These are phyloP conservation scores for Apodemus speciosus DNA, from an alignment of 2,113 vertebrate species.

Conservation along the genomic window DNA sequence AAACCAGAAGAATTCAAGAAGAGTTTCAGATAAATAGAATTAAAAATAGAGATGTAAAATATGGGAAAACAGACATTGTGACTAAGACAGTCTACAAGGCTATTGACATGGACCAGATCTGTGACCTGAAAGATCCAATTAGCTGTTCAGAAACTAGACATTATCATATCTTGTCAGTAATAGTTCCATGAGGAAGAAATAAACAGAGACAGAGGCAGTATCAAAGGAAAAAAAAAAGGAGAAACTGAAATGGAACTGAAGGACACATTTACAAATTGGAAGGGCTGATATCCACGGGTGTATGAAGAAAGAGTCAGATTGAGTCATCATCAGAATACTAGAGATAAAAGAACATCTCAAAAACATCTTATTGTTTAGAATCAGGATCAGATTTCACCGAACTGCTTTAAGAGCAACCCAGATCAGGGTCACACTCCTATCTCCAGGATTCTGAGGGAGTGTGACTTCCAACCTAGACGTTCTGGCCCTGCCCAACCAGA, in stretches of 20 bases:
- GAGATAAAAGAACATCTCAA: not conserved
- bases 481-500: not conserved
- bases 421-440: not conserved
- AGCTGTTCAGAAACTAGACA: not conserved
- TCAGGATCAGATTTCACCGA: not conserved
- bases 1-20: not conserved
- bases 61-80: not conserved
- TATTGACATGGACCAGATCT: not conserved
- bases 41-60: constrained; percentile 24
- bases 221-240: not conserved
- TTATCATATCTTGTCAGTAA: not conserved
- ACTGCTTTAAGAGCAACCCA: not conserved
- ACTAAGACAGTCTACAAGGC: not conserved
- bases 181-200: not conserved
- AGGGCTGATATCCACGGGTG: not conserved
- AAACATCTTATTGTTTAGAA: not conserved
- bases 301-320: not conserved
- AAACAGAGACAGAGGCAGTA: not conserved
- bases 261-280: not conserved
- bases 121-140: not conserved
- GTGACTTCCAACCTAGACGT: constrained; percentile 6
- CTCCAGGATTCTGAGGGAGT: constrained; percentile 2
- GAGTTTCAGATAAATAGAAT: not conserved
- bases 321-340: not conserved
- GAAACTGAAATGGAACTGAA: not conserved